Evolutionary conservation across 2,888 invertebrate genomes (phyloP), one percentile per base, ranked within the genome.

Genomic region (Metallyticus violacea): DNA sequence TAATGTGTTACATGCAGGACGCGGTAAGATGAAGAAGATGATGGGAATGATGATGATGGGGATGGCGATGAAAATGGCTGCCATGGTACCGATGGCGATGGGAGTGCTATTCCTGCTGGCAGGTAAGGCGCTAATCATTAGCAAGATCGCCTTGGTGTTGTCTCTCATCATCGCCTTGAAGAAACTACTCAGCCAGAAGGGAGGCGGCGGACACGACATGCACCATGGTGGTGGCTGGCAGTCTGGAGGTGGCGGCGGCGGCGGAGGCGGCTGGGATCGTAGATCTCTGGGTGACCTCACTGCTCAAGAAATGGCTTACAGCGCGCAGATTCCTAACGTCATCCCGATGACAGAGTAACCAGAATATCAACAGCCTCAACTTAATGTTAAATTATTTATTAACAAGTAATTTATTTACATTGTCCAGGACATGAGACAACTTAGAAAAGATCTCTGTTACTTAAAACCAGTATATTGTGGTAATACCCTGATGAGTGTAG

Each of bases 1-100:
- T n/a, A n/a, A n/a, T 89, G 85, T 86, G 9, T 87, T 78, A 87
- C 76, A 92, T 93, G 85, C 93, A 96, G 96, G 96, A 89, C 95
- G 96, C 88, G 96, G 96, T 2, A 96, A 97, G 92, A 96, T 96
- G 96, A 97, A 97, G 93, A 96, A 97, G 90, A 97, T 97, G 96
- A 96, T 97, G 96, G 95, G 96, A 76, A 96, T 96, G 94, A 96
- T 97, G 96, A 96, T 97, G 95, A 97, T 97, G 96, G 97, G 96
- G 6, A 94, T 95, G 89, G 95, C 95, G 5, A 97, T 96, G 94
- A 97, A 97, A 92, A 95, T 97, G 94, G 95, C 96, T 26, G 96
- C 96, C 2, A 92, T 97, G 93, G 93, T 97, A 29, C 97, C 97
- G 0, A 91, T 97, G 3, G 96, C 96, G 7, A 96, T 97, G 89